Base-by-base conservation (phyloP, 2,113 vertebrate genomes). In the Mobula hypostoma region DNA sequence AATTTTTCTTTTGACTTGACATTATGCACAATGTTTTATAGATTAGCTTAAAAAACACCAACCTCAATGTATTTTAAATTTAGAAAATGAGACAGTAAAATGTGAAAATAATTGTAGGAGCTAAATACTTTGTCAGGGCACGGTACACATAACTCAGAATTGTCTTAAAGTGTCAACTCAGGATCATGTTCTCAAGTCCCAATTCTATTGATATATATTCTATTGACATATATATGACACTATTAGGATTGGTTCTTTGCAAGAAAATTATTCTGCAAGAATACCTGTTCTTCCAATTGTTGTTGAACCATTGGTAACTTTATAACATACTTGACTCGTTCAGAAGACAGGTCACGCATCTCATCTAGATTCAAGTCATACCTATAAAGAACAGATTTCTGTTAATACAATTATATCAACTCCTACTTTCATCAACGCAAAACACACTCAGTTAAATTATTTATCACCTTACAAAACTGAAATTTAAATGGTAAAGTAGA, bases 311-410 rank as follows among this genome's bases (percentile, higher is more conserved):
- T 66, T 48, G 96, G 95, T 1, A 95, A 92, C 36, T 95, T 94
- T 93, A 96, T 36, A 79, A 95, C 36, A 95, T 95, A 96, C 77
- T 94, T 95, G 72, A 95, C 92, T 94, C 96, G 96, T 68, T 96
- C 95, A 94, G 94, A 94, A 0, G 96, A 96, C 83, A 97, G 95
- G 82, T 96, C 95, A 94, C 97, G 96, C 48, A 94, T 96, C 94
- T 97, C 95, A 76, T 96, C 96, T 95, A 97, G 94, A 88, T 61
- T 96, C 90, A 96, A 95, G 77, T 95, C 95, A 80, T 95, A 97
- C 94, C 97, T 97, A 17, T 82, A 87, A 94, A 87, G 19, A 94
- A 58, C 79, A 94, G 1, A 80, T 66, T 82, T 66, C 32, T n/a
- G 63, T 1, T 56, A 7, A 66, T 32, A 5, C 14, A 0, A 5